Percentiles rank a stretch among this genome's conserved stretches.
phyloP scores from a whole-genome alignment of 2,113 vertebrate genomes.

The Coptodon rendalli region DNA sequence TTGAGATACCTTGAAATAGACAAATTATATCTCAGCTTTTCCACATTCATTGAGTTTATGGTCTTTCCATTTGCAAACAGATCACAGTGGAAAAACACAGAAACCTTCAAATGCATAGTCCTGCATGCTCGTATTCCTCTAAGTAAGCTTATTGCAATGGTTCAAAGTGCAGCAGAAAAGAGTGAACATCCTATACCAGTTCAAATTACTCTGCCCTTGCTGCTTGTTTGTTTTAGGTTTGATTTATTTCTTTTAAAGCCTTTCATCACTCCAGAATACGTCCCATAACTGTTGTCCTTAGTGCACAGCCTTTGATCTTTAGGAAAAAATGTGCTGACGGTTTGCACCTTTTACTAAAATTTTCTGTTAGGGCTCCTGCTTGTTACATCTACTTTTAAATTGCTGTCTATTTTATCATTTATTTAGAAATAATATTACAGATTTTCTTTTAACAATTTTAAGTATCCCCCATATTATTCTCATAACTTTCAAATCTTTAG shows the following conservation, averaged over 20 bases:
- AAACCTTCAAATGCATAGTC: not conserved
- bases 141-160: not conserved
- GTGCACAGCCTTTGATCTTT: not conserved
- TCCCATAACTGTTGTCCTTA: not conserved
- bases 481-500: not conserved
- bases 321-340: not conserved
- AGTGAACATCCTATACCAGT: not conserved
- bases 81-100: not conserved
- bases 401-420: not conserved
- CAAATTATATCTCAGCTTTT: not conserved
- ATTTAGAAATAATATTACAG: not conserved
- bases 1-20: not conserved
- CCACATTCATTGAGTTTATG: not conserved
- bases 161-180: not conserved
- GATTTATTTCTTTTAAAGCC: not conserved
- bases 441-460: not conserved
- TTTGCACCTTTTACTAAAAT: not conserved
- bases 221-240: not conserved
- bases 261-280: not conserved
- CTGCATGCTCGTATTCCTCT: not conserved
- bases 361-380: not conserved
- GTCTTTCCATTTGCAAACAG: not conserved
- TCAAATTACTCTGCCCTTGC: not conserved
- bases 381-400: not conserved
- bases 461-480: not conserved